Conservation (phyloP, 2,113 vertebrate species). For the Tylochromis polylepis region DNA sequence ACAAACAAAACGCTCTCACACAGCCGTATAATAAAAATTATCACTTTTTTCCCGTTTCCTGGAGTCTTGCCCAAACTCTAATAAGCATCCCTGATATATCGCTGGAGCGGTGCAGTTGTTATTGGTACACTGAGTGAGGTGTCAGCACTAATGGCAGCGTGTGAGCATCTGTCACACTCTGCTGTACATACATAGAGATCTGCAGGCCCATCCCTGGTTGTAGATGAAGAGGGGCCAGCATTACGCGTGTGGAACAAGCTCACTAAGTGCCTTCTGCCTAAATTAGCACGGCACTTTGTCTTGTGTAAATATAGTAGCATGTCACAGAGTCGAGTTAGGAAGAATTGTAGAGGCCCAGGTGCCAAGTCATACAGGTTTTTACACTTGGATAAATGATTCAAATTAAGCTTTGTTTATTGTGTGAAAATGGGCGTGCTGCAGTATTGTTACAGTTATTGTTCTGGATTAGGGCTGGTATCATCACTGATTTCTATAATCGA, state of each 20-base stretch:
- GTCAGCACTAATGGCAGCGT: background rate
- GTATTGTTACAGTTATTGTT: background rate
- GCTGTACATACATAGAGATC: background rate
- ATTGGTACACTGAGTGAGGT: background rate
- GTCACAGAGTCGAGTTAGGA: constrained; percentile 9
- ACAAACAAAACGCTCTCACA: background rate
- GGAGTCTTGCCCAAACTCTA: background rate
- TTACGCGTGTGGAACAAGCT: constrained; percentile 42
- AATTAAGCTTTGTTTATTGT: background rate
- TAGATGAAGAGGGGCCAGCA: background rate
- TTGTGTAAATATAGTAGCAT: constrained; percentile 40
- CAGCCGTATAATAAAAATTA: background rate
- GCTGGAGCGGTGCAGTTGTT: background rate
- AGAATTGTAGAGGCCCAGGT: background rate
- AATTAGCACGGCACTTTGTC: constrained; percentile 42
- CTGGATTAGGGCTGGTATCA: no score
- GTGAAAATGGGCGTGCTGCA: background rate
- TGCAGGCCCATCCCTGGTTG: constrained; percentile 4
- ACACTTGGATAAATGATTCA: background rate
- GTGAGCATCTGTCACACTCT: constrained; percentile 19
- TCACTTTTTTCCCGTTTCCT: background rate
- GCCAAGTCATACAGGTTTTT: background rate
- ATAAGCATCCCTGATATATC: background rate
- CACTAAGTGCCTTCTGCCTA: constrained; percentile 35
- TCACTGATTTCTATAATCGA: no score